These are phyloP conservation scores for Cyphomyrus discorhynchus DNA, from an alignment of 2,113 vertebrate species.

Conservation along the genomic window DNA sequence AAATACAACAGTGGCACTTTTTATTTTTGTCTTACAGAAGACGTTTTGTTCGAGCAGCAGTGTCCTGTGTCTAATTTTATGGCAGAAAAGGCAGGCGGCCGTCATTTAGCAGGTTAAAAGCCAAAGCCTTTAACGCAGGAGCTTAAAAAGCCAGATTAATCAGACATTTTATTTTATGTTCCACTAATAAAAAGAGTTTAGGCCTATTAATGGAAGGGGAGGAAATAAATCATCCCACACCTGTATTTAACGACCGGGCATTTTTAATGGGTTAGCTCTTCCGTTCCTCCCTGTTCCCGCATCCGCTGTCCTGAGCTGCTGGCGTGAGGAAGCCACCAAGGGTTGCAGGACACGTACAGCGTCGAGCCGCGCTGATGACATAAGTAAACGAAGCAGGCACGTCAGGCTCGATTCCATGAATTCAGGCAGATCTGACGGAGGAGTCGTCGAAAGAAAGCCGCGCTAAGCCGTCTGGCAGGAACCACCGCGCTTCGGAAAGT, in stretches of 20 bases:
- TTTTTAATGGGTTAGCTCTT: not conserved
- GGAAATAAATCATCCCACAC: slow-evolving; percentile 19
- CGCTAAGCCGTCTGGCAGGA: not conserved
- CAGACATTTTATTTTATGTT: not conserved
- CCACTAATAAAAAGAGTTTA: not conserved
- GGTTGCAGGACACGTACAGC: not conserved
- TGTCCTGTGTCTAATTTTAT: not conserved
- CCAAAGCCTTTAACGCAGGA: not conserved
- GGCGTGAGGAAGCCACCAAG: not conserved
- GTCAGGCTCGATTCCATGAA: not conserved
- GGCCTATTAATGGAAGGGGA: slow-evolving; percentile 12
- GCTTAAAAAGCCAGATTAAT: slow-evolving; percentile 1
- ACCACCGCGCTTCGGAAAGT: not conserved
- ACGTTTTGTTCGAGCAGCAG: not conserved
- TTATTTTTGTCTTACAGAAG: not conserved
- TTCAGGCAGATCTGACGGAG: not conserved
- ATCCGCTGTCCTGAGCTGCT: not conserved
- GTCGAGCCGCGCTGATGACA: not conserved
- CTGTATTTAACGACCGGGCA: not conserved
- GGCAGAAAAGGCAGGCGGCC: not conserved
- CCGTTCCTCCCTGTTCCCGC: not conserved
- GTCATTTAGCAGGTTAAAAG: not conserved
- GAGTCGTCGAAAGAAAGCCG: not conserved
- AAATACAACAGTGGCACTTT: not conserved
- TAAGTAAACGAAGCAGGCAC: not conserved